Base-by-base conservation (phyloP, 2,113 vertebrate species). In the Rhineura floridana region DNA sequence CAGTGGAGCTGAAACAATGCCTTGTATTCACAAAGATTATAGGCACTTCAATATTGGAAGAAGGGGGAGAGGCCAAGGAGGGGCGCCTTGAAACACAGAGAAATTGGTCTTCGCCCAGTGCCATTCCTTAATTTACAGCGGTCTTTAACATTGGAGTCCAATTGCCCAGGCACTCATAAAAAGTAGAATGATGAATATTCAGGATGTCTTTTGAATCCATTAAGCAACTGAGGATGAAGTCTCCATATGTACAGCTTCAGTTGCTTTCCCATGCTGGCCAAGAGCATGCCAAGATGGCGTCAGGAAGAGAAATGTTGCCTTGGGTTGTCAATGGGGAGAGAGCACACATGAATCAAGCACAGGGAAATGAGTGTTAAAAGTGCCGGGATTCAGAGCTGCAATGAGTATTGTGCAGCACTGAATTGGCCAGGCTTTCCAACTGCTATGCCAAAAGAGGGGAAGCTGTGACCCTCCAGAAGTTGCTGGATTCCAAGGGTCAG, bases 131-230 rank as follows among this genome's bases (percentile, higher is more conserved):
- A 97, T 97, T 97, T 97, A 97, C 97, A 95, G 94, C 97, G 95
- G 96, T 94, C 96, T 96, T 96, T 95, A 95, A 95, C 96, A 96
- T 96, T 0, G 89, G 93, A 96, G 95, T 93, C 81, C 94, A 97
- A 97, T 97, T 97, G 96, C 96, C 97, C 96, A 97, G 97, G 96
- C 97, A 95, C 97, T 97, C 97, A 97, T 97, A 97, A 97, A 97
- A 97, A 94, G 95, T 95, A 95, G 95, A 95, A 96, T 97, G 96
- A 97, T 97, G 97, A 97, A 97, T 97, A 97, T 97, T 97, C 97
- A 97, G 96, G 97, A 97, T 97, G 97, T 97, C 97, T 97, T 97
- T 89, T 95, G 96, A 97, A 97, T 96, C 96, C 96, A 97, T 97
- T 96, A 97, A 95, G 96, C 94, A 93, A 94, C 94, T 28, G 88